Base-by-base conservation (phyloP, 2,888 invertebrate genomes). In the Carabus problematicus region DNA sequence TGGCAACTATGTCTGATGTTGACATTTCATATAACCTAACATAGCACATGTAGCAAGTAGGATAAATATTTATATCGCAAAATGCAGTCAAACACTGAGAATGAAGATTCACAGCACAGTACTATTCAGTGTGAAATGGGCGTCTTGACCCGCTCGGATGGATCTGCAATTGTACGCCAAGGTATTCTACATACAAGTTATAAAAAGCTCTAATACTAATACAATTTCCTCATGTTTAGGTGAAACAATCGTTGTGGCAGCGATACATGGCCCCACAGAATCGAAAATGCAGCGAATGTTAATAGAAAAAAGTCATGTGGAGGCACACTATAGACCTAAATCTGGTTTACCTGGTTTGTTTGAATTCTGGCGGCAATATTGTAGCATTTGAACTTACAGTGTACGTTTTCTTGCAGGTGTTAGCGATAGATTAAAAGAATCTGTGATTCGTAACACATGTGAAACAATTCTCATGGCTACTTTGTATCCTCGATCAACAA, bases 211-310 rank as follows among this genome's bases (percentile, higher is more conserved):
- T 58, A 29, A 29, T 29, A 3, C 29, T 29, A 29, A 29, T 6
- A 29, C 29, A 29, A 29, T 6, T 52, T 4, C 19, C 19, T 12
- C 1, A 7, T 70, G 84, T 85, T 54, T 77, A 94, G 95, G 94
- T 9, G 88, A 91, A 71, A 94, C 94, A 12, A 88, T 91, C 58
- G 88, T 91, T 0, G 78, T 93, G 47, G 91, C 90, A 1, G 91
- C 92, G 72, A 86, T 94, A 42, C 91, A 93, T 81, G 96, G 95
- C 0, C 95, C 95, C 0, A 83, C 91, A 9, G 95, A 95, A 80
- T 89, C 90, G 1, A 92, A 90, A 80, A 82, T 87, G 73, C 88
- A 89, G 72, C 93, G 89, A 79, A 87, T 93, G 75, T 86, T 89
- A 73, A 88, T 92, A 63, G 93, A 94, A 72, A 91, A 89, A 80